Evolutionary conservation across 2,113 vertebrate species (phyloP).

Genomic region (Cebidichthys violaceus): DNA sequence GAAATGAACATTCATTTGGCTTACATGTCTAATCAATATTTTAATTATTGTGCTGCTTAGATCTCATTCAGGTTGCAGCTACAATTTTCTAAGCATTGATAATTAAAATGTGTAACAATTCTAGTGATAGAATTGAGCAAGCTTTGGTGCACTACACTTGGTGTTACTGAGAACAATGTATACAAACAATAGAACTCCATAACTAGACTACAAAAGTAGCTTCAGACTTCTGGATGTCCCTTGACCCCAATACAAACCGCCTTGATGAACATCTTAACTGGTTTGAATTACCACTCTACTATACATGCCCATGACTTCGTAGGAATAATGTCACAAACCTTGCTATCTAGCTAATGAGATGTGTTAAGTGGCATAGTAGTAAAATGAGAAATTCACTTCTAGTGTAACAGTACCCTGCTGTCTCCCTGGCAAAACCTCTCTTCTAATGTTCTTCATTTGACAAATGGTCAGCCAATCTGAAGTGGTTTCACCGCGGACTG

Average conservation of each 20-base stretch:
- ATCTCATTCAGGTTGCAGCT: background rate
- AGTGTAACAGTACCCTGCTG: background rate
- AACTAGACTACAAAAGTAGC: background rate
- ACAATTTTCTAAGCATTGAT: background rate
- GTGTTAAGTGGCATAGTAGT: background rate
- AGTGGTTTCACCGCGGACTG: background rate
- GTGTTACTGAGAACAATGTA: background rate
- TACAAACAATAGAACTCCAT: background rate
- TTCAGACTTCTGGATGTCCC: background rate
- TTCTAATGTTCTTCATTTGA: background rate
- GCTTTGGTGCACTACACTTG: too few relatives aligned
- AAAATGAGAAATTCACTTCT: slow-evolving; percentile 28
- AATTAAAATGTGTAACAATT: background rate
- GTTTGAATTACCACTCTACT: background rate
- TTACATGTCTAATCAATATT: background rate
- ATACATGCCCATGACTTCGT: background rate
- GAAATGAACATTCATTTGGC: background rate
- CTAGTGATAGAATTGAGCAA: background rate
- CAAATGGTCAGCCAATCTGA: background rate
- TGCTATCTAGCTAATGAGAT: background rate
- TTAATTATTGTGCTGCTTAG: background rate
- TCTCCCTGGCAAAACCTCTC: slow-evolving; percentile 9
- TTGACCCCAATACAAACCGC: background rate
- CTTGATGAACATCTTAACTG: background rate
- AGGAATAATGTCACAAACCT: background rate